Evolutionary conservation across 2,113 vertebrate species (phyloP).

Genomic region (Eulemur macaco): DNA sequence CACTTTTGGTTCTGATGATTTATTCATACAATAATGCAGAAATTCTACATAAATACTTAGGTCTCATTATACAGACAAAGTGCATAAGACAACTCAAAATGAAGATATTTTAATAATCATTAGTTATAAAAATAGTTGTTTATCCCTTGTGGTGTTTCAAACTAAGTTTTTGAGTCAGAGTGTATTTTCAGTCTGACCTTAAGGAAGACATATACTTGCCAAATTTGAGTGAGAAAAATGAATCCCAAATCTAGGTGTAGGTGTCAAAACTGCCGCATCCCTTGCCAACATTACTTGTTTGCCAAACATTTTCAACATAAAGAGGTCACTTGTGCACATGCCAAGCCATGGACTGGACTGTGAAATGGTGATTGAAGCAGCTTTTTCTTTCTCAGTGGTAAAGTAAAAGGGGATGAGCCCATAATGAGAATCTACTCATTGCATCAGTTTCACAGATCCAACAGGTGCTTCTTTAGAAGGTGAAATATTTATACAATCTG

Average conservation of each 20-base stretch:
- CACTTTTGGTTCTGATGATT: neutral
- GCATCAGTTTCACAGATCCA: neutral
- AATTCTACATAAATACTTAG: neutral
- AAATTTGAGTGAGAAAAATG: slow-evolving; percentile 62
- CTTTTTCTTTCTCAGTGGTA: neutral
- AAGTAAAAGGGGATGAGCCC: neutral
- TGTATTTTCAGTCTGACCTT: slow-evolving; percentile 58
- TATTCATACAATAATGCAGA: neutral
- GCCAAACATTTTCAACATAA: slow-evolving; percentile 32
- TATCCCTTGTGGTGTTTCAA: slow-evolving; percentile 19
- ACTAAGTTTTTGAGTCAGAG: slow-evolving; percentile 17
- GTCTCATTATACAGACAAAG: neutral
- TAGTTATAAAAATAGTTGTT: slow-evolving; percentile 30
- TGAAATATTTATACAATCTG: neutral
- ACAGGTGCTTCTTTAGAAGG: neutral
- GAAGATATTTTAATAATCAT: slow-evolving; percentile 29
- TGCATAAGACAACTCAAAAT: neutral
- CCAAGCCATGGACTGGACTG: neutral
- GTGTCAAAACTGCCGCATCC: neutral
- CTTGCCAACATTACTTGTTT: slow-evolving; percentile 42
- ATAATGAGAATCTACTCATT: neutral
- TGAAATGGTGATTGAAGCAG: neutral
- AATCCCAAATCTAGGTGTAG: slow-evolving; percentile 27
- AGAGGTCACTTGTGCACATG: slow-evolving; percentile 9
- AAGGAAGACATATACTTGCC: neutral